These are phyloP conservation scores for Acanthornis magna DNA, from an alignment of 2,797 vertebrate species.

Conservation along the genomic window DNA sequence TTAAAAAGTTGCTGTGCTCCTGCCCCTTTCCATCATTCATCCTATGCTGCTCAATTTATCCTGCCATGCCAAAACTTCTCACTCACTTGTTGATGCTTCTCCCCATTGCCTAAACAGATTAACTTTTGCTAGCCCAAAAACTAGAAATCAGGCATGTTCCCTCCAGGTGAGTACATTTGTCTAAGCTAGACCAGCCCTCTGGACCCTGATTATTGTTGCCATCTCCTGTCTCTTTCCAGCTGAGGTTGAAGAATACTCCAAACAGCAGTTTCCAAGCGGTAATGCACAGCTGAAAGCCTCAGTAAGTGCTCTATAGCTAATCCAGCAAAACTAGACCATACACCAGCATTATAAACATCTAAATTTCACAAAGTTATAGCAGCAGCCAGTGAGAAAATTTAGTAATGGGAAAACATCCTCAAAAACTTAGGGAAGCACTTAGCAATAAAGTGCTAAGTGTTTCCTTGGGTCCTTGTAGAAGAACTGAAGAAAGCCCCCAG, in stretches of 20 bases:
- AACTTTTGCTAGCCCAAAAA: not conserved
- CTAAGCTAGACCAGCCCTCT: not conserved
- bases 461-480: not conserved
- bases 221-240: not conserved
- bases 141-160: not conserved
- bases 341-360: not conserved
- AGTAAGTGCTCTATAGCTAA: not conserved
- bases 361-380: not conserved
- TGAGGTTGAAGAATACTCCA: not conserved
- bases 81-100: not conserved
- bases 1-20: not conserved
- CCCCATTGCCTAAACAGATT: not conserved
- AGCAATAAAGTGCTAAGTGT: not conserved
- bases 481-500: not conserved
- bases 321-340: not conserved
- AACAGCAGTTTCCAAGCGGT: not conserved
- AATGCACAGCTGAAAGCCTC: fast-evolving
- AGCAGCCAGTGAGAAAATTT: not conserved
- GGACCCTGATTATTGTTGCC: not conserved
- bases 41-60: not conserved
- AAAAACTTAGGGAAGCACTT: not conserved
- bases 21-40: not conserved
- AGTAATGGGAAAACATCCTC: not conserved
- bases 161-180: not conserved
- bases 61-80: not conserved